These are phyloP conservation scores for Pangasius larnaudii DNA, from an alignment of 2,797 vertebrate species.

Conservation along the genomic window DNA sequence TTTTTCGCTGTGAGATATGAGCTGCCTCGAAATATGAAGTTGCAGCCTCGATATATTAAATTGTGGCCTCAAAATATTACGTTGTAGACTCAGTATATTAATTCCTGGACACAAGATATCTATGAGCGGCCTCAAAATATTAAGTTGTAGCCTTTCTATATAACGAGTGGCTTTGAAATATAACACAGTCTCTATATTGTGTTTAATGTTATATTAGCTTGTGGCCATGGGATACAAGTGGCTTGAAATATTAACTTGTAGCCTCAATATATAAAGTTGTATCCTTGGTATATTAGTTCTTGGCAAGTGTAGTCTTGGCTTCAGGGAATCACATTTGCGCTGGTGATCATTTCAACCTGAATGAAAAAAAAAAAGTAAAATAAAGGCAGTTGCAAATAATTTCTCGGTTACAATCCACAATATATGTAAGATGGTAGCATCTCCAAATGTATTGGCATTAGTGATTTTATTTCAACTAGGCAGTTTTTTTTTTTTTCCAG, in stretches of 20 bases:
- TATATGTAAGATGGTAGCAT: background rate
- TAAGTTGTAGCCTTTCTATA: background rate
- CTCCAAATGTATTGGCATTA: background rate
- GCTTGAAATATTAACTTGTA: background rate
- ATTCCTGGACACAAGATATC: background rate
- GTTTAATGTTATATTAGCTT: background rate
- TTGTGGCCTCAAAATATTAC: background rate
- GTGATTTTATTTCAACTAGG: background rate
- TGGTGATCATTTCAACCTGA: background rate
- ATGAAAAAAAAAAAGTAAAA: no score
- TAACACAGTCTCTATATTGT: background rate
- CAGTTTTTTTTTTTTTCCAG: background rate
- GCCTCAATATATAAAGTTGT: background rate
- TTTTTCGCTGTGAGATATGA: background rate
- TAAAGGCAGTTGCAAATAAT: background rate
- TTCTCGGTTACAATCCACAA: background rate
- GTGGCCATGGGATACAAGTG: background rate
- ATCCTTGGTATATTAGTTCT: background rate
- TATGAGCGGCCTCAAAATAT: background rate
- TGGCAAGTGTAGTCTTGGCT: background rate
- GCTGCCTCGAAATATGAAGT: background rate
- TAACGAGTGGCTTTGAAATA: background rate
- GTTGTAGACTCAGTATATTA: background rate
- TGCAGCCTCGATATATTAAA: background rate
- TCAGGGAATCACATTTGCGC: background rate